Evolutionary conservation across 23 tunicate genomes (phyloP), one percentile per base, ranked within the genome.

Genomic region (Phallusia fumigata): DNA sequence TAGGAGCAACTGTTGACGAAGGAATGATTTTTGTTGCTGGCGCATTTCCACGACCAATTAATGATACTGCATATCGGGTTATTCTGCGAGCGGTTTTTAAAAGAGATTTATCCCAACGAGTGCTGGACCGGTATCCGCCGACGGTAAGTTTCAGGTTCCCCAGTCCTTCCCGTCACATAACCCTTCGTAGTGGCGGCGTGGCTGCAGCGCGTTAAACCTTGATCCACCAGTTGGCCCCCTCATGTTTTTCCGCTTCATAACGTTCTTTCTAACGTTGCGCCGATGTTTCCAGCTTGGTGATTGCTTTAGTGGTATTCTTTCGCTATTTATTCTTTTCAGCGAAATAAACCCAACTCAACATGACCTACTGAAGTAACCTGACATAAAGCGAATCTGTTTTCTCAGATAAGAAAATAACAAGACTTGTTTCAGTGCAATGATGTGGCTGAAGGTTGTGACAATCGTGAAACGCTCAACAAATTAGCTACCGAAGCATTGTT

Each of bases 1-100:
- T 80, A 19, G 95, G 95, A 0, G 83, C 91, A 34, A 85, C 89
- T 21, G 81, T 81, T 0, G 95, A 90, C 31, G 95, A 90, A 76
- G 86, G 81, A 36, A 79, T 90, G 82, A 64, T 90, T 21, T 90
- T 75, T 58, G 76, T 90, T 16, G 95, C 89, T n/a, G 75, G 53
- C 32, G 95, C 95, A 21, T 90, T 90, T 64, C 89, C 89, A 31
- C 49, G 82, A 11, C 78, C 77, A 44, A 78, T 90, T 65, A 76
- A 64, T 45, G 58, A 64, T 31, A 35, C 58, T 11, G n/a, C 32
- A 22, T 90, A 90, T 81, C 52, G 44, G n/a, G 82, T 85, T 28
- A 21, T 90, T 6, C 0, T 90, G 50, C 51, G 30, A 64, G 85
- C 89, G n/a, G 88, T 90, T 8, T 77, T 90, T 51, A 90, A 85